Percentiles rank a stretch among this genome's conserved stretches.
Conservation (phyloP, 2,113 vertebrate species). For the Athene noctua region DNA sequence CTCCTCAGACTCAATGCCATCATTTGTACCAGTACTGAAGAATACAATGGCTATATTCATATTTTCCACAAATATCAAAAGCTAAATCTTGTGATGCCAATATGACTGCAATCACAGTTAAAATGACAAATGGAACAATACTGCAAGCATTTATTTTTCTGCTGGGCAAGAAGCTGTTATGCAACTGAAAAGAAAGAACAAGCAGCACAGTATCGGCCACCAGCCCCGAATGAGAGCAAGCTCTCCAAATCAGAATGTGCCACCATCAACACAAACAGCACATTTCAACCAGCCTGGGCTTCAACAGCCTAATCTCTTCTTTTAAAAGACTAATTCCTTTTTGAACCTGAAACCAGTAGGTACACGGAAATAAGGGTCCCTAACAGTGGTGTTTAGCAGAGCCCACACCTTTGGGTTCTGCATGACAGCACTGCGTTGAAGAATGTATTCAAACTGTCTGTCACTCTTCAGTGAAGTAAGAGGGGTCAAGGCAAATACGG, state of each 20-base stretch:
- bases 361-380: neutral
- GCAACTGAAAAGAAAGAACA: neutral
- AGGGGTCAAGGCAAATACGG: neutral
- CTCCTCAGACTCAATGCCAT: neutral
- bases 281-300: neutral
- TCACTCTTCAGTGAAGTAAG: fast-evolving
- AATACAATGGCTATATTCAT: conserved; percentile 25
- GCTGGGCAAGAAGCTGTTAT: neutral
- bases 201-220: neutral
- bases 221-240: neutral
- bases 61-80: conserved; percentile 16
- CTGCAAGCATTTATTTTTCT: neutral
- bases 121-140: conserved; percentile 41
- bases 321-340: conserved; percentile 16
- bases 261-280: conserved; percentile 19
- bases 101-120: conserved; percentile 35
- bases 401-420: neutral
- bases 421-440: fast-evolving
- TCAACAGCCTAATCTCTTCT: neutral
- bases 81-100: conserved; percentile 58
- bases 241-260: conserved; percentile 45
- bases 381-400: neutral
- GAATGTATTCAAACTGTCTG: neutral
- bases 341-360: neutral
- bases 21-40: neutral